Percentiles rank a stretch among this genome's conserved stretches.
These are phyloP conservation scores for Equus przewalskii DNA, from an alignment of 2,113 vertebrate species.

Conservation along the genomic window DNA sequence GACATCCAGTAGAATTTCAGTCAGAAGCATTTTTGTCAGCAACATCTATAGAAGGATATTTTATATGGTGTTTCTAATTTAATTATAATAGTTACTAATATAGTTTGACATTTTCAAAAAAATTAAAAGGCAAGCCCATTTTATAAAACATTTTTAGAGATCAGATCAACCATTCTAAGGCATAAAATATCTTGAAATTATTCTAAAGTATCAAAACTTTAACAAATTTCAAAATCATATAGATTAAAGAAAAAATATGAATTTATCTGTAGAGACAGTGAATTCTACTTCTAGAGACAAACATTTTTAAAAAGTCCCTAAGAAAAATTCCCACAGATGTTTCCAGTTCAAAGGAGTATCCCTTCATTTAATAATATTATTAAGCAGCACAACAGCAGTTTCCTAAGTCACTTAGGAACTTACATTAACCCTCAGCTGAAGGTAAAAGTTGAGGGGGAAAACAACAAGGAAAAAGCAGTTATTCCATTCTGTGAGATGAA, in stretches of 20 bases:
- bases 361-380: constrained; percentile 43
- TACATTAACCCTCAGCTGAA: neutral
- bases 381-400: neutral
- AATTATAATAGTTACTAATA: neutral
- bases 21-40: constrained; percentile 97
- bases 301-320: neutral
- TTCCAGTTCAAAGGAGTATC: neutral
- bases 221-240: constrained; percentile 7
- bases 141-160: constrained; percentile 41
- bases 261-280: neutral
- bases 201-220: neutral
- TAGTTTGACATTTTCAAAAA: constrained; percentile 10
- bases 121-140: constrained; percentile 53
- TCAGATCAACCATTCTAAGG: constrained; percentile 15
- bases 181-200: neutral
- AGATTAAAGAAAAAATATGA: neutral
- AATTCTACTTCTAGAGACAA: constrained; percentile 30
- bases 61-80: constrained; percentile 43
- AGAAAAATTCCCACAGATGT: neutral
- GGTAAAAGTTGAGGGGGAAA: neutral
- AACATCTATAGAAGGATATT: constrained; percentile 91
- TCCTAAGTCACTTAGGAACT: constrained; percentile 14
- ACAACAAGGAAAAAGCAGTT: neutral
- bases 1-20: constrained; percentile 98
- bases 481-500: constrained; percentile 1